Evolutionary conservation across 2,797 vertebrate species (phyloP), one percentile per base, ranked within the genome.

Genomic region (Sebastes hubbsi): DNA sequence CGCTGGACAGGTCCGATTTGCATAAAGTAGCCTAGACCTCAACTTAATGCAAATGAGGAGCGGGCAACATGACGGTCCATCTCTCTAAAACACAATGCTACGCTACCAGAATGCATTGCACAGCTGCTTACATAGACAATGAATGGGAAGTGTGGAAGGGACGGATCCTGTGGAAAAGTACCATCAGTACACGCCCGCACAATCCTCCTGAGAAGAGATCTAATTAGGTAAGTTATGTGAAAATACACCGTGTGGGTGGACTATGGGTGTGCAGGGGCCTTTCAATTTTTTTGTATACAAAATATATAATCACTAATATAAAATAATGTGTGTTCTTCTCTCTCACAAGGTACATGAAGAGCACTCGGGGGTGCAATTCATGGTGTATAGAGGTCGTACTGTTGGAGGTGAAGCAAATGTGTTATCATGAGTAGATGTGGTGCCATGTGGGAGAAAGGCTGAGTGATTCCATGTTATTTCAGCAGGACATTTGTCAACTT

Each of bases 401-500:
- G 46, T 73, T 20, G 59, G n/a, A 83, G 46, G 32, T 54, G 18
- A 54, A 66, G 75, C n/a, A 61, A 75, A 66, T 34, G 75, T 80
- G 67, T 77, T 42, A 22, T 12, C 42, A 30, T 72, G 25, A 68
- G 74, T 62, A 66, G 55, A 69, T 72, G 72, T 56, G 62, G 22
- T 59, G 59, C 25, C 65, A 30, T 80, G 72, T 73, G 80, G 81
- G 69, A 71, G 62, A 83, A 78, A 77, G 64, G 74, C 76, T 34
- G 72, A 86, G 58, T 60, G 72, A 84, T 75, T 89, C 73, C 22
- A 24, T 84, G 72, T 79, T 83, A 77, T 86, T 83, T 84, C 74
- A 88, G 71, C 49, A 77, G 66, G 76, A 88, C 70, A 84, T 90
- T 88, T 88, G 81, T 90, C 85, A 88, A 80, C 77, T 80, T 80